Evolutionary conservation across 2,888 invertebrate genomes (phyloP), one percentile per base, ranked within the genome.

Genomic region (Gymnosoma rotundatum): DNA sequence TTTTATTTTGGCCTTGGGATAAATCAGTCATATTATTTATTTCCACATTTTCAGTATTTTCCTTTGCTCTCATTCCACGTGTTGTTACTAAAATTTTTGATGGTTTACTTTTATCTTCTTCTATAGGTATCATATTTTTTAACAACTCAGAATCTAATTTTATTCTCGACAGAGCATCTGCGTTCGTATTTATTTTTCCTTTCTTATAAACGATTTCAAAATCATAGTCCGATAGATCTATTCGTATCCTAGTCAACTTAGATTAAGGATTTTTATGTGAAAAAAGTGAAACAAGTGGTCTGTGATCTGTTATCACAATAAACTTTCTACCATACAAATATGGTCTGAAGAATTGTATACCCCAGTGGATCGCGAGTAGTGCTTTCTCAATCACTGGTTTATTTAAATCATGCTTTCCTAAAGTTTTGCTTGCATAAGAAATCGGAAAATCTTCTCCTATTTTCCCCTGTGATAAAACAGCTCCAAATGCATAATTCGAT

Each of bases 271-370:
- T 63, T 12, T 42, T 63, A 20, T 42, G 88, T 88, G 8, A 74
- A 74, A 75, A n/a, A 54, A 64, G 64, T 42, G 54, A 64, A 20
- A 72, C 32, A 21, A 60, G 32, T 20, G 60, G 72, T 48, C 58
- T 72, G 42, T 60, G 48, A 20, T 52, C 52, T 3, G 52, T 52
- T 20, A 20, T 18, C 9, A 45, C 45, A 45, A 45, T 70, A 73
- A 89, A 89, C 56, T 83, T 86, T 79, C 79, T 82, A 2, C 89
- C 90, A 74, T 87, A 88, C 9, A 90, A 21, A 79, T 90, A 90
- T 5, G 88, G 88, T 72, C 88, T 73, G 14, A 72, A 89, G 89
- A 45, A 45, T 14, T 45, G 14, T 45, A 45, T 45, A 14, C 14
- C 45, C 45, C 14, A 45, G 14, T 45, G 45, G 12, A 45, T 45